phyloP scores from a whole-genome alignment of 35 echinoderm and acorn worm species.

The Hemicentrotus pulcherrimus region DNA sequence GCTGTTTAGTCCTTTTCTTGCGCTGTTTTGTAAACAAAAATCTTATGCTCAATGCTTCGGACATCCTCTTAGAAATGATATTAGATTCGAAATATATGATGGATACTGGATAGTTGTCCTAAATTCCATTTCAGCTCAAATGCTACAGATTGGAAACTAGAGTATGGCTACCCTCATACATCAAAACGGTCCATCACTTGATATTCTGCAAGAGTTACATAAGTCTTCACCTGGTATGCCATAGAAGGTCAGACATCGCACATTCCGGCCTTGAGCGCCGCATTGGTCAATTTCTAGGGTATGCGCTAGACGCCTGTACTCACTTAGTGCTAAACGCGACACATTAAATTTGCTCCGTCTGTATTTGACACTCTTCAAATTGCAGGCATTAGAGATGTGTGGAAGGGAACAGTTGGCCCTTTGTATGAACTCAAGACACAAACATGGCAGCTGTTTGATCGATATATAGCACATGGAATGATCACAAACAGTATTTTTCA shows the following conservation, averaged over 20 bases:
- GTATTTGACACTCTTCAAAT: conserved; percentile 13
- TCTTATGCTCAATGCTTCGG: too few relatives aligned
- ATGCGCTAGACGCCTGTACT: neutral
- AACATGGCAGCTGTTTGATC: neutral
- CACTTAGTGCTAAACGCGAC: conserved; percentile 23
- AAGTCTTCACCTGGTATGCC: neutral
- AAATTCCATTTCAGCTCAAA: neutral
- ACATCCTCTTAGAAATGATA: too few relatives aligned
- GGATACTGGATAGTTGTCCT: neutral
- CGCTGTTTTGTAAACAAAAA: too few relatives aligned
- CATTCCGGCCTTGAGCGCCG: conserved; percentile 17
- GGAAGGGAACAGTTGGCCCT: neutral
- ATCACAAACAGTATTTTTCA: neutral
- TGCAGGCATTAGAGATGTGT: neutral
- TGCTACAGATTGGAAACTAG: neutral
- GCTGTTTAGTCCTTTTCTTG: too few relatives aligned
- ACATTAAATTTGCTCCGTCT: conserved; percentile 18
- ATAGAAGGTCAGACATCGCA: neutral
- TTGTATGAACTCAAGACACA: neutral
- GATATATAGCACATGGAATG: neutral
- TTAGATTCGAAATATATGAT: neutral
- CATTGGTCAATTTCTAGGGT: conserved; percentile 37
- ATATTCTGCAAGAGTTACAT: neutral
- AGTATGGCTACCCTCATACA: neutral
- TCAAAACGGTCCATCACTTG: neutral